Evolutionary conservation across 2,113 vertebrate species (phyloP).

Genomic region (Lipophrys pholis): DNA sequence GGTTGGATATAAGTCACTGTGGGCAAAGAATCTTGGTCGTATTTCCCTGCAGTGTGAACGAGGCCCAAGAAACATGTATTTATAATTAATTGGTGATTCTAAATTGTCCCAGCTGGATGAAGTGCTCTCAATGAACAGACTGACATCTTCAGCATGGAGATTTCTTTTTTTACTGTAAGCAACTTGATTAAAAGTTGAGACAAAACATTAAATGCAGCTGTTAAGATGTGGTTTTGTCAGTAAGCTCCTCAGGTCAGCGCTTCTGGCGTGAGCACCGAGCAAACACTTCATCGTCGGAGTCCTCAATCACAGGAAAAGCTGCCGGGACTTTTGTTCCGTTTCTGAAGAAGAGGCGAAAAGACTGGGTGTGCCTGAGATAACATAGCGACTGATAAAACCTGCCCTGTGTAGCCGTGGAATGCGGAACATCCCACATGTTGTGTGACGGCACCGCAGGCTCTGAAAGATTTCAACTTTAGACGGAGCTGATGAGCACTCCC

Average conservation of each 20-base stretch:
- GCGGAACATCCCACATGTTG: not conserved
- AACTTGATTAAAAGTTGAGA: not conserved
- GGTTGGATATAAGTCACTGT: too few relatives aligned
- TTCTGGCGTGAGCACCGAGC: not conserved
- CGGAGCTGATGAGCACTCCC: not conserved
- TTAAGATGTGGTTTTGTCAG: too few relatives aligned
- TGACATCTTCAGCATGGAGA: too few relatives aligned
- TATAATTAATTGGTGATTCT: too few relatives aligned
- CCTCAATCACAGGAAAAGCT: not conserved
- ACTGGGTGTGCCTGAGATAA: slow-evolving; percentile 34
- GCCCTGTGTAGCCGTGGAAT: slow-evolving; percentile 35
- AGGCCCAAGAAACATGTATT: too few relatives aligned
- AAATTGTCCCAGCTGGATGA: too few relatives aligned
- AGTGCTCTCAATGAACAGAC: too few relatives aligned
- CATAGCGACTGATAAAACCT: not conserved
- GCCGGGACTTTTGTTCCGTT: not conserved
- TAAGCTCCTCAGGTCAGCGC: not conserved
- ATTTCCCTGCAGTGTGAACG: too few relatives aligned
- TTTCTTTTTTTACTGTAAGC: too few relatives aligned
- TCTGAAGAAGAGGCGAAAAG: not conserved
- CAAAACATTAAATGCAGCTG: too few relatives aligned
- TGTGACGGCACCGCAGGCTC: not conserved
- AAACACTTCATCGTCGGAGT: not conserved
- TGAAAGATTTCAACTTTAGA: not conserved
- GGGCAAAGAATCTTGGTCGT: too few relatives aligned